Conservation (phyloP, 2,113 vertebrate species). For the Oncorhynchus tshawytscha region DNA sequence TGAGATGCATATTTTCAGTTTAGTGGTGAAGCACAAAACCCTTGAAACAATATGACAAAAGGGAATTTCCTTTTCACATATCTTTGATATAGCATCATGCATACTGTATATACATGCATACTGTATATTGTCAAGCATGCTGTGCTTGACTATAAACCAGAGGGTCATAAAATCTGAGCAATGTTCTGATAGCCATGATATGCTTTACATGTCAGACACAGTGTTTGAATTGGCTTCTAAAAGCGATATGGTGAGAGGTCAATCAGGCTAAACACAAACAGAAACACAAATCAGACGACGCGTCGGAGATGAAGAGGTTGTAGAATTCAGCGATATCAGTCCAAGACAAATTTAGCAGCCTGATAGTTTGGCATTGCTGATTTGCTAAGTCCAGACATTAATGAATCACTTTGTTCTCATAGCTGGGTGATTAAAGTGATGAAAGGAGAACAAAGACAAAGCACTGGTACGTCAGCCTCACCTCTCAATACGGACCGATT, state of each 20-base stretch:
- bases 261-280: not conserved
- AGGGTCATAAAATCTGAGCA: not conserved
- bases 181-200: no score
- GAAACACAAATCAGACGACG: not conserved
- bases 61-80: not conserved
- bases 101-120: no score
- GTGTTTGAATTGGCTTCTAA: no score
- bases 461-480: slow-evolving; percentile 11
- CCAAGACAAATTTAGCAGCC: not conserved
- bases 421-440: not conserved
- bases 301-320: no score
- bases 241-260: no score
- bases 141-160: not conserved
- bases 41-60: not conserved
- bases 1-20: no score
- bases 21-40: no score
- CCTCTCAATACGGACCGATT: slow-evolving; percentile 21
- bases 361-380: slow-evolving; percentile 7
- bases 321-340: not conserved
- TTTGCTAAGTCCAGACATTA: not conserved
- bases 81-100: no score
- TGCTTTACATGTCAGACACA: no score
- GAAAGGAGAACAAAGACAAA: slow-evolving; percentile 1
- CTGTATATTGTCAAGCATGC: not conserved
- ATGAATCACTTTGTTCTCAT: not conserved